Evolutionary conservation across 2,888 invertebrate genomes (phyloP).

Genomic region (Agapetus fuscipes): DNA sequence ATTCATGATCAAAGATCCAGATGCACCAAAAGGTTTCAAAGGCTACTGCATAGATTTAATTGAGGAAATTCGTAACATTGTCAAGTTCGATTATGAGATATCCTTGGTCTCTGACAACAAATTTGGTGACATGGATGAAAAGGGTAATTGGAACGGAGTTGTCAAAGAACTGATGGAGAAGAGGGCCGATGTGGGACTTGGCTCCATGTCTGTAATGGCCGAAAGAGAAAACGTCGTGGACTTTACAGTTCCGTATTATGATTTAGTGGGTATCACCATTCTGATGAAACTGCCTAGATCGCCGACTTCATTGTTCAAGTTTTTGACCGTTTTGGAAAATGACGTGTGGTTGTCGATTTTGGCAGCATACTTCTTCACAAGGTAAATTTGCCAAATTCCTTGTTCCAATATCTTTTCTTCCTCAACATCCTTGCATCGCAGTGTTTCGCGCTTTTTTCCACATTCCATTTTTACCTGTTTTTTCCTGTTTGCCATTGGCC

Average conservation of each 20-base stretch:
- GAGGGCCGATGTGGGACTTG: conserved; percentile 87
- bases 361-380: conserved; percentile 90
- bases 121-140: conserved; percentile 84
- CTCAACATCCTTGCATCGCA: no score
- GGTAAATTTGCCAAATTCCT: conserved; percentile 45
- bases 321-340: conserved; percentile 89
- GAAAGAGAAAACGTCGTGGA: conserved; percentile 95
- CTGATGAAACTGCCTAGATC: conserved; percentile 86
- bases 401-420: no score
- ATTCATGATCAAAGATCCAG: conserved; percentile 65
- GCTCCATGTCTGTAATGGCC: conserved; percentile 94
- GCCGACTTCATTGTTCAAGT: conserved; percentile 90
- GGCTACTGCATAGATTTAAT: conserved; percentile 96
- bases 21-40: conserved; percentile 54
- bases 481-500: no score
- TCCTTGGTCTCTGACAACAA: conserved; percentile 68
- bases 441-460: no score
- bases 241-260: conserved; percentile 97
- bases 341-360: conserved; percentile 96
- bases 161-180: conserved; percentile 73
- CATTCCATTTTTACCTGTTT: no score
- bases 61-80: conserved; percentile 70
- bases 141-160: conserved; percentile 78
- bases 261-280: conserved; percentile 93
- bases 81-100: conserved; percentile 88